Evolutionary conservation across 2,113 vertebrate species (phyloP), one percentile per base, ranked within the genome.

Genomic region (Colius striatus): DNA sequence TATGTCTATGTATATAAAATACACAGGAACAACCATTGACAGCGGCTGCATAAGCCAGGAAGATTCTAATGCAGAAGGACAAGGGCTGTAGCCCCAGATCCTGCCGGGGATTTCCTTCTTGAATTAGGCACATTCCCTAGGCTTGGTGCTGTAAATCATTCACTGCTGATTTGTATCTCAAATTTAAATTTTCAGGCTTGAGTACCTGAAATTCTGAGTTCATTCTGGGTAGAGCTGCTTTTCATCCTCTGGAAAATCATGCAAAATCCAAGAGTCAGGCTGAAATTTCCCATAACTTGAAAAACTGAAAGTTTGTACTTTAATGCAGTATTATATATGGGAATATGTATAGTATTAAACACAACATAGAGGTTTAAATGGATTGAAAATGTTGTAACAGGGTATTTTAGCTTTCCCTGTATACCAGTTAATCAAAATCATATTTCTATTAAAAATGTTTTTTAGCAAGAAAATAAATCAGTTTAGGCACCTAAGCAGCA

Each of bases 401-500:
- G 54, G 50, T 87, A 84, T 92, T 93, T 81, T 78, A 90, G 41
- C 66, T 89, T 94, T 94, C 87, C 91, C 89, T 87, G 45, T 78
- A 29, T 53, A 84, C 45, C 50, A 78, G 61, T 94, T 91, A 89
- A 93, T 95, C 70, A 84, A 94, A 94, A 87, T 62, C 30, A 38
- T 91, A 81, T 84, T 91, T 87, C 91, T 95, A 72, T 79, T 79
- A 78, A 84, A 95, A 92, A 67, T 25, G 17, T 84, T 94, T 94
- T 95, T 87, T 81, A 84, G 74, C 7, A 1, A 78, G 70, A 84
- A 91, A 93, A 87, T 38, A 84, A 93, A 68, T 47, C 65, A 61
- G 30, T 83, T 96, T 89, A 97, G 92, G 96, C 61, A 92, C 89
- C 78, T 95, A 97, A 96, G 85, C 76, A 88, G 90, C n/a, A 19